Conservation (phyloP, 2,113 vertebrate genomes). For the Tragulus kanchil region DNA sequence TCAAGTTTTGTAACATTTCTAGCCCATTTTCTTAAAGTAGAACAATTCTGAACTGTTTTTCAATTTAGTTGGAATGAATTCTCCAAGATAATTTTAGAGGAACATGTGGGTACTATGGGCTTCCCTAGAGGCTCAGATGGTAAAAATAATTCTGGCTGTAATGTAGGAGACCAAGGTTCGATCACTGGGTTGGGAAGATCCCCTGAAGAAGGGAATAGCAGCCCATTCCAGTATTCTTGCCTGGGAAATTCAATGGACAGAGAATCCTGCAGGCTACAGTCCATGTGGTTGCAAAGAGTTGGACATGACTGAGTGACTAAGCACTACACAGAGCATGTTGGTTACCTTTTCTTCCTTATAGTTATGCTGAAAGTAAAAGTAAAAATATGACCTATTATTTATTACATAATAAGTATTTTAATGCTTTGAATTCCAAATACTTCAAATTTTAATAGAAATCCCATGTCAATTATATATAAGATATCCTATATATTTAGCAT, state of each 20-base stretch:
- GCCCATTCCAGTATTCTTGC: background rate
- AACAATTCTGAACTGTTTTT: background rate
- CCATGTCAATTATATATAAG: background rate
- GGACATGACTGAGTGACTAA: background rate
- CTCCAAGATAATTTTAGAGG: background rate
- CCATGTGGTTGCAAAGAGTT: background rate
- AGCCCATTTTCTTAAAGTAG: background rate
- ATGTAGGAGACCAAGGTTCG: background rate
- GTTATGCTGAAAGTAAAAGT: background rate
- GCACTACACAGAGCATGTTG: background rate
- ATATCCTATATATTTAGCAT: background rate
- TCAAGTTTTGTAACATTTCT: background rate
- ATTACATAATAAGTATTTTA: background rate
- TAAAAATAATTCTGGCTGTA: background rate
- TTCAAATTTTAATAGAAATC: conserved; percentile 28
- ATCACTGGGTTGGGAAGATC: background rate
- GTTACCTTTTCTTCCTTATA: background rate
- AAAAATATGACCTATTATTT: background rate
- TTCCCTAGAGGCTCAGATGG: background rate
- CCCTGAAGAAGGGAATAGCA: background rate
- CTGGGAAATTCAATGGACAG: background rate
- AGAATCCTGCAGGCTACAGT: background rate
- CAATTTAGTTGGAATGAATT: background rate
- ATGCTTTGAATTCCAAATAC: background rate
- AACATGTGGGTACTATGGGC: background rate